These are phyloP conservation scores for Nomada fabriciana DNA, from an alignment of 2,888 invertebrate genomes.

Conservation along the genomic window DNA sequence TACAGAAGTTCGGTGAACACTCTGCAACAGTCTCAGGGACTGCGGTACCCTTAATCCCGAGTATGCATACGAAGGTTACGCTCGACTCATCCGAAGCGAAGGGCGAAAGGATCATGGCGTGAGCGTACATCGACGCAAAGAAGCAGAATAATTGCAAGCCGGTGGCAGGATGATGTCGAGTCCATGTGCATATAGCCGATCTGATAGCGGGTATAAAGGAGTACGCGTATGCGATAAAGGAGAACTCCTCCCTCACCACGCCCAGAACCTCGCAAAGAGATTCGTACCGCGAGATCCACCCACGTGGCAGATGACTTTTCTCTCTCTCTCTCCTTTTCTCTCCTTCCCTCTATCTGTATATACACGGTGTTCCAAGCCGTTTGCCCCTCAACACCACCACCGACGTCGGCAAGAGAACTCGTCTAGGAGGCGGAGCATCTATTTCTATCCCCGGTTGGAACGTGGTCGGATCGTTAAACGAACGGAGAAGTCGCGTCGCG, in stretches of 20 bases:
- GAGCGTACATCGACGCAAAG: constrained; percentile 20
- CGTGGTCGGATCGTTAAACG: constrained; percentile 65
- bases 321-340: constrained; percentile 34
- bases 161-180: constrained; percentile 4
- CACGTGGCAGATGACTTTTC: constrained; percentile 66
- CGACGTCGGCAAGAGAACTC: constrained; percentile 57
- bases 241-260: constrained; percentile 80
- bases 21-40: too few relatives aligned
- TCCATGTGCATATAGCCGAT: constrained; percentile 47
- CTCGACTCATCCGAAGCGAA: neutral
- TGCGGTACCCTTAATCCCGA: neutral
- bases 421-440: constrained; percentile 83
- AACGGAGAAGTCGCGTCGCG: constrained; percentile 46
- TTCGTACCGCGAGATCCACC: constrained; percentile 71
- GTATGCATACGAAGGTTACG: constrained; percentile 4
- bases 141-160: constrained; percentile 34
- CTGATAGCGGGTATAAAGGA: constrained; percentile 70
- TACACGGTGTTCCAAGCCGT: neutral
- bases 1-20: too few relatives aligned
- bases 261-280: constrained; percentile 71
- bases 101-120: neutral
- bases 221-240: constrained; percentile 64
- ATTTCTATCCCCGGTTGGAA: constrained; percentile 74
- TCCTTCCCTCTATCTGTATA: constrained; percentile 13
- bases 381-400: constrained; percentile 26